Evolutionary conservation across 2,888 invertebrate species (phyloP).

Genomic region (Unio delphinus): DNA sequence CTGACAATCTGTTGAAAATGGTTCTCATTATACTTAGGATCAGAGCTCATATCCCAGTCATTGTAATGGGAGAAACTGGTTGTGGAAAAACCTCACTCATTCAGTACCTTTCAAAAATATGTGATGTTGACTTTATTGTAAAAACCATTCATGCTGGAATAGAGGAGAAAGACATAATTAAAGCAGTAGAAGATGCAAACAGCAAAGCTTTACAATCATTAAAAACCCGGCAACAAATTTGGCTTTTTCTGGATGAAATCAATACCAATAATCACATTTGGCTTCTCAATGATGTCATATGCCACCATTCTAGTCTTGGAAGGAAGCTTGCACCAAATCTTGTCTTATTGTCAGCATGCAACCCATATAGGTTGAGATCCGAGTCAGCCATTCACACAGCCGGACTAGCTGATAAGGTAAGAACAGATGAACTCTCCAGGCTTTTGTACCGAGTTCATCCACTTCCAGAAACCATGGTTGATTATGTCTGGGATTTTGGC

Average conservation of each 20-base stretch:
- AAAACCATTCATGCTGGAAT: slow-evolving; percentile 51
- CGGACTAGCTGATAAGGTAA: slow-evolving; percentile 41
- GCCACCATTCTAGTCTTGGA: slow-evolving; percentile 36
- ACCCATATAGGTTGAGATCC: slow-evolving; percentile 47
- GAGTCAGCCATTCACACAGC: slow-evolving; percentile 32
- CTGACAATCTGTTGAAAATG: slow-evolving; percentile 55
- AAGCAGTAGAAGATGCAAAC: slow-evolving; percentile 20
- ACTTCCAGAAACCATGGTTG: slow-evolving; percentile 48
- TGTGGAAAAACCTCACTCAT: slow-evolving; percentile 58
- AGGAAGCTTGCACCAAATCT: slow-evolving; percentile 40
- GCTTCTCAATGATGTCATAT: slow-evolving; percentile 39
- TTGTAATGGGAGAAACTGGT: slow-evolving; percentile 58
- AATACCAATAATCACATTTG: slow-evolving; percentile 49
- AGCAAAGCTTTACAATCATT: slow-evolving; percentile 8
- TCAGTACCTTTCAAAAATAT: slow-evolving; percentile 39
- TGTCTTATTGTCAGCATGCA: slow-evolving; percentile 46
- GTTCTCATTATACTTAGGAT: slow-evolving; percentile 40
- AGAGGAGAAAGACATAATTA: slow-evolving; percentile 23
- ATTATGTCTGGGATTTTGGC: slow-evolving; percentile 56
- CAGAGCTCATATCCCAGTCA: slow-evolving; percentile 41
- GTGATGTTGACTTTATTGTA: slow-evolving; percentile 36
- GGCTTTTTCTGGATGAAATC: slow-evolving; percentile 57
- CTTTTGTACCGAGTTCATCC: slow-evolving; percentile 53
- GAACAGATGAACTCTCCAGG: slow-evolving; percentile 42
- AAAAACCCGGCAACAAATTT: slow-evolving; percentile 2